These are phyloP conservation scores for Sussaba pulchella DNA, from an alignment of 2,888 invertebrate genomes.

Conservation along the genomic window DNA sequence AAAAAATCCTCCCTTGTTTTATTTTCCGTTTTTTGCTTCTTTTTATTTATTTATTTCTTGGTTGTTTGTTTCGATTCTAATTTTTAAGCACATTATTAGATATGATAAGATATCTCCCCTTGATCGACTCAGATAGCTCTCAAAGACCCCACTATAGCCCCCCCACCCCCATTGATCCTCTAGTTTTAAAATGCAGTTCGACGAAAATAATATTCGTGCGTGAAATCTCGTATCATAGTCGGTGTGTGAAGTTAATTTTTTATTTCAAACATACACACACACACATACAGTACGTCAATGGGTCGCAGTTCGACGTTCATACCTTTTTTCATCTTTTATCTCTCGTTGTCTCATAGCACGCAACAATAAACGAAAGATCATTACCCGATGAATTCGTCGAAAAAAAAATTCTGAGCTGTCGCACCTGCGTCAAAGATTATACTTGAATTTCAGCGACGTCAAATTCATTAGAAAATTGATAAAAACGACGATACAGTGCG, in stretches of 20 bases:
- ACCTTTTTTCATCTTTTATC: no score
- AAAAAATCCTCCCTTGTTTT: constrained; percentile 71
- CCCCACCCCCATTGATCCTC: constrained; percentile 45
- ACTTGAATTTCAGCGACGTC: background rate
- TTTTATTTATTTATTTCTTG: constrained; percentile 54
- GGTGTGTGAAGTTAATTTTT: constrained; percentile 27
- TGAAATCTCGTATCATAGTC: constrained; percentile 32
- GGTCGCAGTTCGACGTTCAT: constrained; percentile 6
- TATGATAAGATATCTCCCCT: constrained; percentile 74
- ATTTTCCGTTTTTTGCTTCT: constrained; percentile 56
- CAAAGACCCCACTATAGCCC: constrained; percentile 21
- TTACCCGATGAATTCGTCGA: background rate
- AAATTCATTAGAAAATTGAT: background rate
- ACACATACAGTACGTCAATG: constrained; percentile 23
- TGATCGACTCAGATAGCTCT: constrained; percentile 22
- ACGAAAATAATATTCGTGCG: constrained; percentile 28
- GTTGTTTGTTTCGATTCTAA: constrained; percentile 71
- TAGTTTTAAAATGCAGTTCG: constrained; percentile 36
- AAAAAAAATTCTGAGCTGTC: background rate
- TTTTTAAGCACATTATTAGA: constrained; percentile 79
- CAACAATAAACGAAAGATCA: constrained; percentile 6
- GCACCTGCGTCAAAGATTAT: background rate
- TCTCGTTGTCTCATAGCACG: constrained; percentile 34
- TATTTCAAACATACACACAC: background rate
- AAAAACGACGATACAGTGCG: constrained; percentile 20